phyloP scores from a whole-genome alignment of 2,797 vertebrate genomes.

The Aldrovandia affinis region DNA sequence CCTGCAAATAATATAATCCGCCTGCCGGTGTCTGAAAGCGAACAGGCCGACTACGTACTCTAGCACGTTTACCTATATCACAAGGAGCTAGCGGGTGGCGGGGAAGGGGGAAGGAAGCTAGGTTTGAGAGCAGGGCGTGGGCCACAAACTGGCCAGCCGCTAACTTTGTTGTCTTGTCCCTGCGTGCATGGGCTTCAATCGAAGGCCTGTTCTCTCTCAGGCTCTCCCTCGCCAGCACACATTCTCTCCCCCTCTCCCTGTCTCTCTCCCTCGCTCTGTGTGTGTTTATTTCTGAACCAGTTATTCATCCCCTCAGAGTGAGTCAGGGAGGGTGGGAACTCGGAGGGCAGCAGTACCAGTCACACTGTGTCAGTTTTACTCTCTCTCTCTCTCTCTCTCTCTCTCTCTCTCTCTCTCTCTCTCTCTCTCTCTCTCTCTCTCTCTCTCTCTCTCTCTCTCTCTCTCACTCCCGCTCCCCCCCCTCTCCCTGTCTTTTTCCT shows the following conservation, averaged over 20 bases:
- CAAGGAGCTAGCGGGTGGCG: conserved; percentile 58
- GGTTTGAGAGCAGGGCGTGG: neutral
- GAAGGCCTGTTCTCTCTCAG: conserved; percentile 35
- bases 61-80: conserved; percentile 24
- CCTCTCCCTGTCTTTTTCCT: conserved; percentile 8
- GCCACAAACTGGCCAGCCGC: conserved; percentile 58
- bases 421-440: conserved; percentile 42
- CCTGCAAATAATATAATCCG: conserved; percentile 71
- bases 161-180: conserved; percentile 46
- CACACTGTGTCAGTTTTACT: conserved; percentile 64
- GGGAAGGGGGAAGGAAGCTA: conserved; percentile 33
- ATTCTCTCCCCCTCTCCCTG: neutral
- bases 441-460: conserved; percentile 16
- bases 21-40: conserved; percentile 49
- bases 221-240: neutral
- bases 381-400: conserved; percentile 26
- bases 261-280: conserved; percentile 45
- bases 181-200: conserved; percentile 65
- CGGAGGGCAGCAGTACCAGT: conserved; percentile 79
- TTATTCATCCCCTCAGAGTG: conserved; percentile 78
- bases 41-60: conserved; percentile 35
- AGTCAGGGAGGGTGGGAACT: conserved; percentile 79
- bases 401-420: conserved; percentile 28
- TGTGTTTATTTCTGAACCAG: conserved; percentile 62
- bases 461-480: conserved; percentile 36